These are phyloP conservation scores for Ornithorhynchus anatinus DNA, from an alignment of 2,113 vertebrate genomes.

Conservation along the genomic window DNA sequence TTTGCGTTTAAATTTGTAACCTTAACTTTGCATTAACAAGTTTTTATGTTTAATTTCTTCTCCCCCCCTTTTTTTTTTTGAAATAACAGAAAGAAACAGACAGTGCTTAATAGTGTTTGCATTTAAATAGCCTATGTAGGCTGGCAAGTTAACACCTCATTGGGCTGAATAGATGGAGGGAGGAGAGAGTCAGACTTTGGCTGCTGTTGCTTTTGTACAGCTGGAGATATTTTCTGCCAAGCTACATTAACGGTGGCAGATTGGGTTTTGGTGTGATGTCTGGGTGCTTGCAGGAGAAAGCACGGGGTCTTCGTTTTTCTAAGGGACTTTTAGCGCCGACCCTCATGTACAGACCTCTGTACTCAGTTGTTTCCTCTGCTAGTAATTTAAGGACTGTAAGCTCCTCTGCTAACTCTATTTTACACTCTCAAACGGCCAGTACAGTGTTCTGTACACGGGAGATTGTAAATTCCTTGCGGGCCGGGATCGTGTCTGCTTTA, in stretches of 20 bases:
- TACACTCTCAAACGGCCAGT: too few species aligned
- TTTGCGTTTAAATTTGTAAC: slow-evolving; percentile 38
- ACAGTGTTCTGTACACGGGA: too few species aligned
- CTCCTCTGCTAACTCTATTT: too few species aligned
- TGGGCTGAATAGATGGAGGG: neutral
- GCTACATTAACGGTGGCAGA: neutral
- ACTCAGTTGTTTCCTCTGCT: too few species aligned
- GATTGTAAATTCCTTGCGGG: too few species aligned
- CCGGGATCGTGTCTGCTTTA: too few species aligned
- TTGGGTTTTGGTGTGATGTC: neutral
- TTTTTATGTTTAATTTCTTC: slow-evolving; percentile 25
- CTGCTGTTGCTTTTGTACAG: neutral
- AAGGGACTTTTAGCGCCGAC: neutral
- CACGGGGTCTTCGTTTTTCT: neutral
- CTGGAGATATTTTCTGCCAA: neutral
- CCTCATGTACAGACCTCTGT: too few species aligned
- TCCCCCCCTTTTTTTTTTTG: slow-evolving; percentile 22
- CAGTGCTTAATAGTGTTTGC: neutral
- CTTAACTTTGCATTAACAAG: slow-evolving; percentile 24
- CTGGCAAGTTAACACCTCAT: neutral
- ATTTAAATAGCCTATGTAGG: neutral
- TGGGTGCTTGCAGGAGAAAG: neutral
- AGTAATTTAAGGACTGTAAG: too few species aligned
- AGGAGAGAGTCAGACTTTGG: neutral
- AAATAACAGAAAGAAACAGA: neutral